These are phyloP conservation scores for Griposia aprilina DNA, from an alignment of 2,888 invertebrate species.

Conservation along the genomic window DNA sequence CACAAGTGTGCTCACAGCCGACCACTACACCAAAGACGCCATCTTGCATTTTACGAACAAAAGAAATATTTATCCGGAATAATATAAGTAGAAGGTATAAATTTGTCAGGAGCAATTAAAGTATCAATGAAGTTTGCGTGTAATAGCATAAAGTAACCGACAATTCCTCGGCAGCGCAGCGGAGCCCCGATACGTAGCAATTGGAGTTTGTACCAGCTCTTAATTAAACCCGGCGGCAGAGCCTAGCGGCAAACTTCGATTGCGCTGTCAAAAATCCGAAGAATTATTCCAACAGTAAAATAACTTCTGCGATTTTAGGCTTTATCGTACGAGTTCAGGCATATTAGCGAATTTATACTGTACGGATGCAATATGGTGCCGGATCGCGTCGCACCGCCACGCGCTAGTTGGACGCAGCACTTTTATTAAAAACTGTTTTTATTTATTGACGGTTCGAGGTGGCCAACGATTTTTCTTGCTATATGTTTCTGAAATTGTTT, in stretches of 20 bases:
- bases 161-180: slow-evolving; percentile 72
- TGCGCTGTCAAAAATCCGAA: slow-evolving; percentile 91
- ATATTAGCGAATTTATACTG: slow-evolving; percentile 89
- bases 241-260: slow-evolving; percentile 90
- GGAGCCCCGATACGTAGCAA: slow-evolving; percentile 80
- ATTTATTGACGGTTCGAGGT: slow-evolving; percentile 86
- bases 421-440: slow-evolving; percentile 89
- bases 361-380: slow-evolving; percentile 87
- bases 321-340: slow-evolving; percentile 89
- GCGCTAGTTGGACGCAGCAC: slow-evolving; percentile 80
- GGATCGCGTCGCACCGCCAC: slow-evolving; percentile 71
- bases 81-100: slow-evolving; percentile 49
- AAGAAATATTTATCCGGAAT: slow-evolving; percentile 10
- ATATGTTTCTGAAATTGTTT: slow-evolving; percentile 66
- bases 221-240: slow-evolving; percentile 86
- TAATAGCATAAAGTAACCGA: slow-evolving; percentile 76
- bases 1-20: not conserved
- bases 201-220: slow-evolving; percentile 82
- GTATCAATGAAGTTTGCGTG: slow-evolving; percentile 74
- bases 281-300: slow-evolving; percentile 89
- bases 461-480: slow-evolving; percentile 77
- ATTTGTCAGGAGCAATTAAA: slow-evolving; percentile 67
- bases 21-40: not conserved
- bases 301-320: slow-evolving; percentile 89
- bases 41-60: slow-evolving; percentile 8